A percentile compares a stretch with the other conserved stretches of the same genome.
phyloP scores from a whole-genome alignment of 2,888 invertebrate genomes.

The Drosophila koepferae region DNA sequence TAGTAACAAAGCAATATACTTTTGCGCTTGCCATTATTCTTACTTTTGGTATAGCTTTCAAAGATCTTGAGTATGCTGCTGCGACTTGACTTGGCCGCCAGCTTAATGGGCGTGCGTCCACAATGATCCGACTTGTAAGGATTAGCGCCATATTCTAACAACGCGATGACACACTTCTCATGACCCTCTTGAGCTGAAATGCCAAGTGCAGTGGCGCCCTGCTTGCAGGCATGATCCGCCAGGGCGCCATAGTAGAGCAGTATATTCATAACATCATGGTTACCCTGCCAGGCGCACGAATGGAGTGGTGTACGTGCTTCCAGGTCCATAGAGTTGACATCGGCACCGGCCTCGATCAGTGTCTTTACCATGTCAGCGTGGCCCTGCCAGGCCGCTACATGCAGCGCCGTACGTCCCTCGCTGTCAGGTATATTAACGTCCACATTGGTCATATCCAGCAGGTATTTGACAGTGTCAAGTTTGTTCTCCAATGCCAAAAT shows the following conservation, averaged over 20 bases:
- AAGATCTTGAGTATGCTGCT: slow-evolving; percentile 92
- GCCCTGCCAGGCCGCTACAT: slow-evolving; percentile 97
- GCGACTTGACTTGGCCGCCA: slow-evolving; percentile 96
- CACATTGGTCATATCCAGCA: slow-evolving; percentile 91
- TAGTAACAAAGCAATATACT: slow-evolving; percentile 55
- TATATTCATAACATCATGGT: slow-evolving; percentile 92
- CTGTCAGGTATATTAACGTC: slow-evolving; percentile 95
- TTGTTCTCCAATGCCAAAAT: slow-evolving; percentile 95
- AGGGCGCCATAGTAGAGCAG: slow-evolving; percentile 92
- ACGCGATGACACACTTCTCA: slow-evolving; percentile 94
- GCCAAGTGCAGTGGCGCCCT: slow-evolving; percentile 97
- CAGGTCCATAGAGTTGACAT: slow-evolving; percentile 94
- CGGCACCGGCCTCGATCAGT: slow-evolving; percentile 88
- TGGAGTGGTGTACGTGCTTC: slow-evolving; percentile 96
- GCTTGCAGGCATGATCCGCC: slow-evolving; percentile 96
- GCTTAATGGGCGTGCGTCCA: slow-evolving; percentile 93
- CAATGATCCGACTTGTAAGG: slow-evolving; percentile 94
- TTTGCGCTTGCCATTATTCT: slow-evolving; percentile 43
- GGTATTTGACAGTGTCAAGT: slow-evolving; percentile 92
- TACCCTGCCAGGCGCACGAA: slow-evolving; percentile 98
- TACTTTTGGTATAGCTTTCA: slow-evolving; percentile 88
- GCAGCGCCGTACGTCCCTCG: slow-evolving; percentile 95
- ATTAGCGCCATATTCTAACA: slow-evolving; percentile 93
- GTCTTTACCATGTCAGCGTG: slow-evolving; percentile 96
- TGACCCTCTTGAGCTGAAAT: slow-evolving; percentile 99